Percentiles rank a stretch among this genome's conserved stretches.
phyloP scores from a whole-genome alignment of 2,888 invertebrate species.

The Heliconius cydno region DNA sequence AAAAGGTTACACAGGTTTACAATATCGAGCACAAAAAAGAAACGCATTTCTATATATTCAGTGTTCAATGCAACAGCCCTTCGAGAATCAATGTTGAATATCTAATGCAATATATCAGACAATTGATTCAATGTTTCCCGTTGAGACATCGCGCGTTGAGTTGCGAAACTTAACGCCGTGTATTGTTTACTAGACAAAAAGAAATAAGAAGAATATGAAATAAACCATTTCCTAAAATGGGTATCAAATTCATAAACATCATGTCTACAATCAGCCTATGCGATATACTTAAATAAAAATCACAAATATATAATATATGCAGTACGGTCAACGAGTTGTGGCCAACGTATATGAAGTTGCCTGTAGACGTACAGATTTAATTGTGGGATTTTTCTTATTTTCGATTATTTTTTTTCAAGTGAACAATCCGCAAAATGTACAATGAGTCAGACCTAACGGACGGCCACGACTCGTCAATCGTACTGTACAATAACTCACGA shows the following conservation, averaged over 20 bases:
- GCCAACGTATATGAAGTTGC: background rate
- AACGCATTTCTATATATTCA: no score
- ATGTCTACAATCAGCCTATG: background rate
- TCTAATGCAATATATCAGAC: no score
- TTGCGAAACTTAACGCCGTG: background rate
- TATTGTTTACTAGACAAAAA: no score
- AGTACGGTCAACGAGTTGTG: background rate
- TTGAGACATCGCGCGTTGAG: background rate
- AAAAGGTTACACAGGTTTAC: no score
- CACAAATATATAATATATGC: background rate
- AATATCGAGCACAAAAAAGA: no score
- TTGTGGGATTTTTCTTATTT: background rate
- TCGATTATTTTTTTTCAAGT: background rate
- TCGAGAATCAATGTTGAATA: no score
- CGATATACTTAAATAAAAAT: no score
- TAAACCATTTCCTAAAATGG: background rate
- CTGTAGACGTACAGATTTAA: background rate
- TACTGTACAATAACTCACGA: conserved; percentile 60
- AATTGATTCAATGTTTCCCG: no score
- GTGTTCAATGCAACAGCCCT: no score
- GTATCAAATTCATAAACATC: background rate
- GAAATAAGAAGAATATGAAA: no score
- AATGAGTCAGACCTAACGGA: background rate
- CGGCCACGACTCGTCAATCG: background rate
- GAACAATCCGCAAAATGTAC: background rate